Conservation (phyloP, 2,797 vertebrate genomes). For the Syndactyla subalaris region DNA sequence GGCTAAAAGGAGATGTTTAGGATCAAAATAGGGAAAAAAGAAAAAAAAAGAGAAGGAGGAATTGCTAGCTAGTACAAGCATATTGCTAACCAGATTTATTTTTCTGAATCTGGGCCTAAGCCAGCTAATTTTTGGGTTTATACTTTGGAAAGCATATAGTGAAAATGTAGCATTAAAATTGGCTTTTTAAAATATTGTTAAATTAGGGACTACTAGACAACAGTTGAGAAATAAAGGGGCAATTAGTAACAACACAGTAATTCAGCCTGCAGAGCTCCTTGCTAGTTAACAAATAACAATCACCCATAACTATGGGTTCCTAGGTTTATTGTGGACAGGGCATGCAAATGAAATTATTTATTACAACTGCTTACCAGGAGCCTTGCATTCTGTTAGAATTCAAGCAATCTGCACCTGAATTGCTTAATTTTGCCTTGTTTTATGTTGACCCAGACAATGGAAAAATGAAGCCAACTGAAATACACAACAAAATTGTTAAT, state of each 20-base stretch:
- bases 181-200: background rate
- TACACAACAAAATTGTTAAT: background rate
- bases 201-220: background rate
- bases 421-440: background rate
- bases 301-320: background rate
- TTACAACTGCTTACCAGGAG: background rate
- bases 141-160: background rate
- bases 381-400: background rate
- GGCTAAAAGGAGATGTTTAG: background rate
- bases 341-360: background rate
- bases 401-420: background rate
- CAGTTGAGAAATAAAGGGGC: background rate
- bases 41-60: background rate
- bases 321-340: background rate
- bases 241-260: background rate
- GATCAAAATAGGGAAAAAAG: background rate
- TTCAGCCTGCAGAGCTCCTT: background rate
- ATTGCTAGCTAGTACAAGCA: background rate
- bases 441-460: background rate
- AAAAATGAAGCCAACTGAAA: background rate
- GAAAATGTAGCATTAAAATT: background rate
- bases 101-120: background rate
- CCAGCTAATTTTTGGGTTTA: background rate
- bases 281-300: background rate
- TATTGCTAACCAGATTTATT: background rate